Evolutionary conservation across 2,888 invertebrate species (phyloP).

Genomic region (Ophioninae sp.): DNA sequence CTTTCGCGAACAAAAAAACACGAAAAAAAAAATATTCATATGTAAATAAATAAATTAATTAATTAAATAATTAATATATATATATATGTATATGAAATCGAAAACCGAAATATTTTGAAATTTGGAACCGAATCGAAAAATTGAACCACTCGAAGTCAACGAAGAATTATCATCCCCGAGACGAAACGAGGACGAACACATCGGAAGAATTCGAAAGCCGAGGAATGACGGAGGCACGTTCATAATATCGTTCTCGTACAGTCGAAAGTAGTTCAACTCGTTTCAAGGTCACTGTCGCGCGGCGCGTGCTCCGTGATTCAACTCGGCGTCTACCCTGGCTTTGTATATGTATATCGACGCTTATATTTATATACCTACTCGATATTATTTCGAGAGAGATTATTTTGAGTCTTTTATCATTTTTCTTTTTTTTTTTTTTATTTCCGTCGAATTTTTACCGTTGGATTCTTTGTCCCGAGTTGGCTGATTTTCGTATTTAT

Average conservation of each 20-base stretch:
- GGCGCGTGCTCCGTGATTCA: conserved; percentile 56
- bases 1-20: neutral
- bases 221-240: conserved; percentile 29
- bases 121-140: no score
- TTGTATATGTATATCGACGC: conserved; percentile 8
- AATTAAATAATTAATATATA: no score
- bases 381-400: neutral
- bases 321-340: conserved; percentile 17
- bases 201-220: conserved; percentile 19
- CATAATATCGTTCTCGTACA: conserved; percentile 28
- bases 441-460: neutral
- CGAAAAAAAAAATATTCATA: neutral
- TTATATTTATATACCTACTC: neutral
- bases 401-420: neutral
- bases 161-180: neutral
- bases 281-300: conserved; percentile 66
- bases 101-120: no score
- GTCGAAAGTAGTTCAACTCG: conserved; percentile 59
- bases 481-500: neutral
- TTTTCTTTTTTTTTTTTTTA: neutral
- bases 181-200: neutral
- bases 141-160: no score
- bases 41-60: no score
- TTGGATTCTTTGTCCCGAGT: neutral
- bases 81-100: no score